Conservation (phyloP, 2,113 vertebrate species). For the Etheostoma spectabile region DNA sequence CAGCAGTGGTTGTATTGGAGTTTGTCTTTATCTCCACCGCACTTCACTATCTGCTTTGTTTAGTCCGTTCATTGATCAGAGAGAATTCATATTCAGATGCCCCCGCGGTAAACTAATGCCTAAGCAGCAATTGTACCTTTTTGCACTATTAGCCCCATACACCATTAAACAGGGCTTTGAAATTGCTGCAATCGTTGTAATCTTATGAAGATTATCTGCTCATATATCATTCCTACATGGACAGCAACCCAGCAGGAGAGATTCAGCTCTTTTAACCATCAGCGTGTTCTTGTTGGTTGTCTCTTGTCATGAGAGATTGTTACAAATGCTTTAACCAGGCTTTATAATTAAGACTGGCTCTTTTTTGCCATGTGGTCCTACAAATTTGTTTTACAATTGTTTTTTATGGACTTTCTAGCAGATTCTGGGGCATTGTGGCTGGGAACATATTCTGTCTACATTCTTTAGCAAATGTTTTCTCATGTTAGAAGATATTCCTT, state of each 20-base stretch:
- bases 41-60: constrained; percentile 58
- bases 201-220: constrained; percentile 51
- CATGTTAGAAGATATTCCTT: too few species aligned
- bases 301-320: background rate
- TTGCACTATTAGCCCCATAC: constrained; percentile 62
- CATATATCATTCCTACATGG: constrained; percentile 43
- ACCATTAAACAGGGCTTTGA: constrained; percentile 60
- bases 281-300: background rate
- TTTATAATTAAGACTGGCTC: background rate
- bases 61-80: constrained; percentile 63
- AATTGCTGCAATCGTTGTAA: constrained; percentile 58
- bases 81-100: constrained; percentile 66
- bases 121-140: constrained; percentile 70
- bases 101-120: constrained; percentile 60
- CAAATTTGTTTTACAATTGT: constrained; percentile 4
- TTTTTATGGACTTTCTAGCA: background rate
- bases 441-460: background rate
- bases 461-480: too few species aligned
- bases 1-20: constrained; percentile 28
- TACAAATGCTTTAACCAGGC: background rate
- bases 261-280: constrained; percentile 14
- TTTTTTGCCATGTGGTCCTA: background rate
- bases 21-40: constrained; percentile 41
- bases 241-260: constrained; percentile 48
- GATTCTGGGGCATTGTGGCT: too few species aligned